A percentile compares a stretch with the other conserved stretches of the same genome.
phyloP scores from a whole-genome alignment of 2,888 invertebrate genomes.

The Entomobrya proxima region DNA sequence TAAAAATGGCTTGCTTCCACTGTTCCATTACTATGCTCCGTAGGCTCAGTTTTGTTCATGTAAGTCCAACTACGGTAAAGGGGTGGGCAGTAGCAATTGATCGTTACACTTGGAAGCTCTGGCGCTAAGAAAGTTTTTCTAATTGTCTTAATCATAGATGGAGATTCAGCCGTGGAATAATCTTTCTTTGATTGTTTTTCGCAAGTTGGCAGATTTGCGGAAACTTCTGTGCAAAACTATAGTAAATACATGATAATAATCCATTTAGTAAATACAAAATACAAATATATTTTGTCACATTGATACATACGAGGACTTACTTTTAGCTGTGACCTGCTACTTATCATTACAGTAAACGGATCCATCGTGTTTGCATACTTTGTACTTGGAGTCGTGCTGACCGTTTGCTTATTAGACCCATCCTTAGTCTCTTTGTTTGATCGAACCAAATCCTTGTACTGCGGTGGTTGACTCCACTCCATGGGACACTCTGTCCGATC shows the following conservation, averaged over 20 bases:
- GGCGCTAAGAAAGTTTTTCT: conserved; percentile 46
- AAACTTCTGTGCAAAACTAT: conserved; percentile 69
- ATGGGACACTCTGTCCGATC: conserved; percentile 79
- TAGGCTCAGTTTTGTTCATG: conserved; percentile 51
- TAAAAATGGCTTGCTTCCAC: conserved; percentile 77
- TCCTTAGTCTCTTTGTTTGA: conserved; percentile 19
- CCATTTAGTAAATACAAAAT: not conserved
- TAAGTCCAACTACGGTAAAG: conserved; percentile 76
- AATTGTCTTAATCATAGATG: conserved; percentile 61
- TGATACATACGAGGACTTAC: conserved; percentile 78
- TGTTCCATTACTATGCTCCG: conserved; percentile 74
- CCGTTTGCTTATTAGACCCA: not conserved
- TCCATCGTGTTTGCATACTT: conserved; percentile 59
- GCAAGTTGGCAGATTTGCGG: conserved; percentile 47
- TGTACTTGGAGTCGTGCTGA: conserved; percentile 44
- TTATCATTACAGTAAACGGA: conserved; percentile 79
- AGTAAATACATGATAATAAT: conserved; percentile 15
- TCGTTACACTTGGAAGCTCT: conserved; percentile 76
- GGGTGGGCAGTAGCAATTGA: conserved; percentile 80
- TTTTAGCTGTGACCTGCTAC: conserved; percentile 82
- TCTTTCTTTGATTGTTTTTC: conserved; percentile 43
- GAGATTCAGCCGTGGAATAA: not conserved
- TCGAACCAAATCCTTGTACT: conserved; percentile 55
- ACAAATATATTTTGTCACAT: not conserved
- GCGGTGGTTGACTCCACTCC: conserved; percentile 77